These are phyloP conservation scores for Periophthalmus magnuspinnatus DNA, from an alignment of 2,797 vertebrate genomes.

Conservation along the genomic window DNA sequence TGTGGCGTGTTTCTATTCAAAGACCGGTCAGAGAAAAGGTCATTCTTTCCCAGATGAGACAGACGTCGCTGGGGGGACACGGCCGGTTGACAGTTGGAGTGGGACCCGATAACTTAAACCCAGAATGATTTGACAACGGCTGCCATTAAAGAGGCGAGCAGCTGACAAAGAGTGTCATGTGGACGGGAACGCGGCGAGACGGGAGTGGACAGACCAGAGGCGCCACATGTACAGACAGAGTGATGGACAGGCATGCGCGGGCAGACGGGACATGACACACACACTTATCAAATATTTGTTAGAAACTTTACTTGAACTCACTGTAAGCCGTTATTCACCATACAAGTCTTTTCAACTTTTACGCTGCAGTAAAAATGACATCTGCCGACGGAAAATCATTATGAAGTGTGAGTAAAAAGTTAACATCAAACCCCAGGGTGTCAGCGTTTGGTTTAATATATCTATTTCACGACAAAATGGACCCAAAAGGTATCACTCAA, in stretches of 20 bases:
- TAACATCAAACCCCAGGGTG: neutral
- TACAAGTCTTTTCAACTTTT: conserved; percentile 8
- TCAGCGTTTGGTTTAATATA: neutral
- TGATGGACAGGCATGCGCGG: conserved; percentile 21
- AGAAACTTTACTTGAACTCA: conserved; percentile 14
- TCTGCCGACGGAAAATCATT: neutral
- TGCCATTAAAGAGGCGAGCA: conserved; percentile 53
- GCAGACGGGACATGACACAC: conserved; percentile 16
- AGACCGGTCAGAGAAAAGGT: conserved; percentile 47
- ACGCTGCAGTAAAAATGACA: conserved; percentile 9
- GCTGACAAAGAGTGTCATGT: conserved; percentile 58
- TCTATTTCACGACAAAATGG: too few species aligned
- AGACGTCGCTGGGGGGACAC: conserved; percentile 45
- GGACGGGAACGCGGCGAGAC: conserved; percentile 46
- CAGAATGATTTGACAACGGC: conserved; percentile 58
- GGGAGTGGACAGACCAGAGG: conserved; percentile 23
- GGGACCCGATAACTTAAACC: conserved; percentile 49
- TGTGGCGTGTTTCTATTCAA: conserved; percentile 34
- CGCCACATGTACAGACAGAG: conserved; percentile 32
- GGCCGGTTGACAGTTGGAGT: conserved; percentile 55
- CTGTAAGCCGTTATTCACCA: neutral
- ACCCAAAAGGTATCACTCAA: too few species aligned
- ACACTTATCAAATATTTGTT: conserved; percentile 17
- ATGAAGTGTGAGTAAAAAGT: neutral
- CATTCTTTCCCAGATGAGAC: conserved; percentile 44